Percentiles rank a stretch among this genome's conserved stretches.
Conservation (phyloP, 2,113 vertebrate genomes). For the Mobula birostris region DNA sequence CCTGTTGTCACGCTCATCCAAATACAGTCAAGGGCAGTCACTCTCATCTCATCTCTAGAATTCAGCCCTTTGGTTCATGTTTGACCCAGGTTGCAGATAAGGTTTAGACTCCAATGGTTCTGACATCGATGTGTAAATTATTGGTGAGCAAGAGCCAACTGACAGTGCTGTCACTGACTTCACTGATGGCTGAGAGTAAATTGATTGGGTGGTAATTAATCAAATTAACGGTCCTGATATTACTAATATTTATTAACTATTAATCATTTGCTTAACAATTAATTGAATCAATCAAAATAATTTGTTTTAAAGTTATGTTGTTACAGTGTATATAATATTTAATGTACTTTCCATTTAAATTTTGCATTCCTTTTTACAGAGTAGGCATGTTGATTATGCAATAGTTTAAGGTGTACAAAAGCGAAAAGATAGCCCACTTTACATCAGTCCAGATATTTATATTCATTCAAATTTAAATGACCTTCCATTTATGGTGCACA, state of each 20-base stretch:
- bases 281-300: not conserved
- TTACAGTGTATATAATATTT: not conserved
- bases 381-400: not conserved
- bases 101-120: no score
- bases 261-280: constrained; percentile 6
- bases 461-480: not conserved
- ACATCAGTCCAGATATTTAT: not conserved
- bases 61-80: no score
- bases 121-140: no score
- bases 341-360: not conserved
- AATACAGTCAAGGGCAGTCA: no score
- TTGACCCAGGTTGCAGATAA: no score
- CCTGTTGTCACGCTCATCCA: no score
- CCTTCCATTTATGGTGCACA: not conserved
- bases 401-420: not conserved
- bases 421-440: not conserved
- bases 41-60: no score
- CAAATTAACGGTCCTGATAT: no score
- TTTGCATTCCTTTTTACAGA: not conserved
- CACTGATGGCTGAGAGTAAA: no score
- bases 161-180: no score
- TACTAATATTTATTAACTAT: not conserved
- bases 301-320: not conserved
- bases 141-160: no score
- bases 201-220: no score